These are phyloP conservation scores for Amia ocellicauda DNA, from an alignment of 2,113 vertebrate species.

Conservation along the genomic window DNA sequence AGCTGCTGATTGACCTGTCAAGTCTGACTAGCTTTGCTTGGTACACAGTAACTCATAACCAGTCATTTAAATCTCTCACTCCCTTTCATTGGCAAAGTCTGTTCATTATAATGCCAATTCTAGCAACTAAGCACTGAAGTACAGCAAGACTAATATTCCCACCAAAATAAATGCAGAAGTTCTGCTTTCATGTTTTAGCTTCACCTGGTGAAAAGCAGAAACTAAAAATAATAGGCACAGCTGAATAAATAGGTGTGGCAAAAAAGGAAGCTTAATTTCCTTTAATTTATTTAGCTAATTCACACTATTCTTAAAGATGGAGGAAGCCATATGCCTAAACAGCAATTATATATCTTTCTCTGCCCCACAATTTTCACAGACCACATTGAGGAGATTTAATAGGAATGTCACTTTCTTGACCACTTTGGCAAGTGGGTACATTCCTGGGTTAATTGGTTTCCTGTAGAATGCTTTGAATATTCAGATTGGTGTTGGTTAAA, in stretches of 20 bases:
- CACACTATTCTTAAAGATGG: constrained; percentile 53
- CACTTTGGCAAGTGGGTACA: constrained; percentile 71
- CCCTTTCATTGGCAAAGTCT: too few species aligned
- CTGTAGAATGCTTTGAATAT: constrained; percentile 83
- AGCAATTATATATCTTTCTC: constrained; percentile 76
- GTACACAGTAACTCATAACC: too few species aligned
- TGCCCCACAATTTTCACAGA: constrained; percentile 67
- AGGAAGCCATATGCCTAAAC: constrained; percentile 68
- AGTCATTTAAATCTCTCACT: too few species aligned
- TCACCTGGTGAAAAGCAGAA: constrained; percentile 63
- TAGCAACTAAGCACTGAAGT: not conserved
- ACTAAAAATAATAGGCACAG: constrained; percentile 57
- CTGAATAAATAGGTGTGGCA: constrained; percentile 62
- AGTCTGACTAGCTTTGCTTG: too few species aligned
- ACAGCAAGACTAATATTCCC: not conserved
- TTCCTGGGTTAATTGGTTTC: constrained; percentile 92
- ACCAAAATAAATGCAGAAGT: constrained; percentile 3
- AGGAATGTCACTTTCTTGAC: constrained; percentile 78
- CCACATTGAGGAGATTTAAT: constrained; percentile 67
- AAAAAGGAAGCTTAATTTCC: constrained; percentile 61
- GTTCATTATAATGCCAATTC: not conserved
- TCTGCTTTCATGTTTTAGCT: constrained; percentile 48
- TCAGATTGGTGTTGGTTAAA: constrained; percentile 83
- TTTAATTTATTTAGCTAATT: constrained; percentile 51
- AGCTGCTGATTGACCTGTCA: too few species aligned